These are phyloP conservation scores for Noctilio leporinus DNA, from an alignment of 2,113 vertebrate species.

Conservation along the genomic window DNA sequence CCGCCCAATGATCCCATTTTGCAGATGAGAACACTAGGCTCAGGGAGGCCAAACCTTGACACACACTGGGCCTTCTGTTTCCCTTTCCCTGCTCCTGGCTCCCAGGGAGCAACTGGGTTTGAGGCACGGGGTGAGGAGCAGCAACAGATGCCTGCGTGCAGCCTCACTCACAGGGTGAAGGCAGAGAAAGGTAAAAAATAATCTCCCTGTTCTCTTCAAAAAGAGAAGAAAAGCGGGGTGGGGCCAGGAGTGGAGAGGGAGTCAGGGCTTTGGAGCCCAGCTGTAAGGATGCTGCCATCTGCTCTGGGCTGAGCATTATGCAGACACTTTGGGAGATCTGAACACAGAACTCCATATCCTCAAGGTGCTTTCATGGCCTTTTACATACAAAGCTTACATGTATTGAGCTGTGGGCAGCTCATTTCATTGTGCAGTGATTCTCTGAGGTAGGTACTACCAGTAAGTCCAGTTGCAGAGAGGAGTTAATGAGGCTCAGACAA, in stretches of 20 bases:
- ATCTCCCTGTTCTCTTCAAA: not conserved
- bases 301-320: fast-evolving
- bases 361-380: not conserved
- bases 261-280: not conserved
- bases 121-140: not conserved
- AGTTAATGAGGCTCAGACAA: not conserved
- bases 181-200: not conserved
- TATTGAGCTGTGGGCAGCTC: not conserved
- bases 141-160: fast-evolving
- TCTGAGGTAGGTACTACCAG: not conserved
- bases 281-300: not conserved
- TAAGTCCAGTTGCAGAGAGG: not conserved
- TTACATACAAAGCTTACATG: fast-evolving
- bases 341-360: not conserved
- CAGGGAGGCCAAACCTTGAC: not conserved
- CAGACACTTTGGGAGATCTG: not conserved
- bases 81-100: too few relatives aligned
- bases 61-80: not conserved
- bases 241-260: not conserved
- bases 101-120: not conserved
- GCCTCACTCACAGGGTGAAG: not conserved
- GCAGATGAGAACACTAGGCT: not conserved
- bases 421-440: not conserved
- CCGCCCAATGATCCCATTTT: not conserved
- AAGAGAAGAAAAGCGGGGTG: not conserved